Conservation (phyloP, 2,113 vertebrate species). For the Barbus barbus region DNA sequence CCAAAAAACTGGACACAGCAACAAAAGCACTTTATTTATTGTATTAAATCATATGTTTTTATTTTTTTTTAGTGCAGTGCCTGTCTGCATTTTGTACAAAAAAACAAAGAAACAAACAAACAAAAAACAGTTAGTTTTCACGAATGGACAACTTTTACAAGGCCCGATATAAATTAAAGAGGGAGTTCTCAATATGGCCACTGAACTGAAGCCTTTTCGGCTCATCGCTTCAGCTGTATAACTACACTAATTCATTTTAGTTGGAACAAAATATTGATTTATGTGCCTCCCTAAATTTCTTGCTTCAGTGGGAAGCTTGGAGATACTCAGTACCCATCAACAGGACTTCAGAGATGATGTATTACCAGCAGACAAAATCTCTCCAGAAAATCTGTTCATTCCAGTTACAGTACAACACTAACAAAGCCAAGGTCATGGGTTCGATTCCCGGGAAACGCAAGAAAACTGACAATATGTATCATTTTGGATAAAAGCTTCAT, state of each 20-base stretch:
- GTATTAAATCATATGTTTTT: neutral
- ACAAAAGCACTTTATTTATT: neutral
- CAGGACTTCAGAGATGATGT: slow-evolving; percentile 37
- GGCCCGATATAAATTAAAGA: neutral
- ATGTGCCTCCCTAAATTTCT: slow-evolving; percentile 34
- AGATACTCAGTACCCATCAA: slow-evolving; percentile 30
- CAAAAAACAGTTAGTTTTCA: neutral
- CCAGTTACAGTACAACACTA: neutral
- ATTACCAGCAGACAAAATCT: slow-evolving; percentile 30
- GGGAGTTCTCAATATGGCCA: slow-evolving; percentile 15
- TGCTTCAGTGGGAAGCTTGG: slow-evolving; percentile 41
- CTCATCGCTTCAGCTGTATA: slow-evolving; percentile 28
- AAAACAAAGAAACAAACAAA: neutral
- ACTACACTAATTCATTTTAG: slow-evolving; percentile 52
- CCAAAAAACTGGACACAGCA: neutral
- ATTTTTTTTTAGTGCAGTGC: no score
- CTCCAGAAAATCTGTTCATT: slow-evolving; percentile 9
- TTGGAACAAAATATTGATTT: slow-evolving; percentile 52
- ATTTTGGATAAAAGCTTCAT: no score
- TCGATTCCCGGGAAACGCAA: neutral
- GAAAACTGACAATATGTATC: neutral
- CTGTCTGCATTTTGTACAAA: neutral
- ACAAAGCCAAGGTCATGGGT: neutral
- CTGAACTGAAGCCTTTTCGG: slow-evolving; percentile 25
- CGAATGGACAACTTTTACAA: neutral